A percentile compares a stretch with the other conserved stretches of the same genome.
Evolutionary conservation across 2,888 invertebrate genomes (phyloP).

Genomic region (Pollenia angustigena): DNA sequence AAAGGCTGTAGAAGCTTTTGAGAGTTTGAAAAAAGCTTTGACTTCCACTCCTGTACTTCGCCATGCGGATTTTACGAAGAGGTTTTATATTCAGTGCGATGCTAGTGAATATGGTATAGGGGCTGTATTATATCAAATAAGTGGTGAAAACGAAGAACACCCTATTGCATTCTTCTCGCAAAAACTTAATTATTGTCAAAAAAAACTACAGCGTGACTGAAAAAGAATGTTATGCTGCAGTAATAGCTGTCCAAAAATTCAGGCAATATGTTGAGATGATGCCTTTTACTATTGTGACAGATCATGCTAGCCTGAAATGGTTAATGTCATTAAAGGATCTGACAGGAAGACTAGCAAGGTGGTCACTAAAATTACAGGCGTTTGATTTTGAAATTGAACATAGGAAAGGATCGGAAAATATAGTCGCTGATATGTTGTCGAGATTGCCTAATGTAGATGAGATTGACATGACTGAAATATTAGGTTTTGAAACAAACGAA

Average conservation of each 20-base stretch:
- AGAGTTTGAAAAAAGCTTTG: too few relatives aligned
- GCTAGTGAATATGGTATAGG: slow-evolving; percentile 46
- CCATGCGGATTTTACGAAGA: slow-evolving; percentile 7
- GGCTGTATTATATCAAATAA: slow-evolving; percentile 51
- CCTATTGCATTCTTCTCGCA: slow-evolving; percentile 64
- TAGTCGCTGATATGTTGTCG: slow-evolving; percentile 50
- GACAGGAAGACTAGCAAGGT: slow-evolving; percentile 18
- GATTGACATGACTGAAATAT: not conserved
- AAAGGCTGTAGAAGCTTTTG: too few relatives aligned
- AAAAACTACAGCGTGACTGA: slow-evolving; percentile 66
- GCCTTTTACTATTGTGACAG: slow-evolving; percentile 48
- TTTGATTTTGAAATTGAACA: slow-evolving; percentile 53
- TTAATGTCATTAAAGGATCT: too few relatives aligned
- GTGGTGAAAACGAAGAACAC: slow-evolving; percentile 31
- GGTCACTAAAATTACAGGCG: slow-evolving; percentile 43
- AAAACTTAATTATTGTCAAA: slow-evolving; percentile 63
- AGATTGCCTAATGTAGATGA: slow-evolving; percentile 9
- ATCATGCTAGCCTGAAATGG: too few relatives aligned
- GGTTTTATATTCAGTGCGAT: slow-evolving; percentile 7
- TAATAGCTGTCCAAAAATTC: slow-evolving; percentile 47
- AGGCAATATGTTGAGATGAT: slow-evolving; percentile 48
- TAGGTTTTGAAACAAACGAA: slow-evolving; percentile 23
- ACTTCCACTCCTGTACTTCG: not conserved
- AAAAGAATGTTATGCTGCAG: slow-evolving; percentile 61
- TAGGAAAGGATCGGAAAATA: slow-evolving; percentile 43